Evolutionary conservation across 2,797 vertebrate genomes (phyloP).

Genomic region (Rhinogobio ventralis): DNA sequence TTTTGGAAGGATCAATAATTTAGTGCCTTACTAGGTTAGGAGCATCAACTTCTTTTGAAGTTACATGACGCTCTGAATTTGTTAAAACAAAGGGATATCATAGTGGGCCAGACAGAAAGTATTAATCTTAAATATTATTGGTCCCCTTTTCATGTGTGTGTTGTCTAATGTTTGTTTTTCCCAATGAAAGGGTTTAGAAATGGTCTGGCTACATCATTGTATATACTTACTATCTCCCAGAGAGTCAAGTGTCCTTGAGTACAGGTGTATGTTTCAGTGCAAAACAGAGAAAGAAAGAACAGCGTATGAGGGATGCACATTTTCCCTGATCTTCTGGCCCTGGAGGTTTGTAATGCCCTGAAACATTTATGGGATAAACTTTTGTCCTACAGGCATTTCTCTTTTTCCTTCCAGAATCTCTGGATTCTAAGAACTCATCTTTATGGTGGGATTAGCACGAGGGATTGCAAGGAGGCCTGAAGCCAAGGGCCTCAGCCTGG

Average conservation of each 20-base stretch:
- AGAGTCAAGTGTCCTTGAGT: constrained; percentile 66
- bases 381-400: constrained; percentile 41
- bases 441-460: constrained; percentile 2
- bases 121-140: neutral
- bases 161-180: neutral
- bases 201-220: neutral
- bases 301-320: constrained; percentile 13
- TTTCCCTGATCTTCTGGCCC: constrained; percentile 47
- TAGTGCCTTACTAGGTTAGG: neutral
- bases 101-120: neutral
- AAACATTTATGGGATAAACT: constrained; percentile 38
- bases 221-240: neutral
- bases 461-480: too few relatives aligned
- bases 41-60: constrained; percentile 23
- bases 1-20: neutral
- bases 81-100: neutral
- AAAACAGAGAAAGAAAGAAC: constrained; percentile 31
- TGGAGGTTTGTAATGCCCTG: constrained; percentile 34
- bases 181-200: too few relatives aligned
- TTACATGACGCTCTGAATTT: neutral
- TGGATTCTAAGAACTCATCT: neutral
- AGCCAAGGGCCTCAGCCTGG: too few relatives aligned
- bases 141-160: neutral
- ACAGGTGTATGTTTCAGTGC: constrained; percentile 56
- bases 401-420: constrained; percentile 9